These are phyloP conservation scores for Phyllotreta cruciferae DNA, from an alignment of 2,888 invertebrate species.

Conservation along the genomic window DNA sequence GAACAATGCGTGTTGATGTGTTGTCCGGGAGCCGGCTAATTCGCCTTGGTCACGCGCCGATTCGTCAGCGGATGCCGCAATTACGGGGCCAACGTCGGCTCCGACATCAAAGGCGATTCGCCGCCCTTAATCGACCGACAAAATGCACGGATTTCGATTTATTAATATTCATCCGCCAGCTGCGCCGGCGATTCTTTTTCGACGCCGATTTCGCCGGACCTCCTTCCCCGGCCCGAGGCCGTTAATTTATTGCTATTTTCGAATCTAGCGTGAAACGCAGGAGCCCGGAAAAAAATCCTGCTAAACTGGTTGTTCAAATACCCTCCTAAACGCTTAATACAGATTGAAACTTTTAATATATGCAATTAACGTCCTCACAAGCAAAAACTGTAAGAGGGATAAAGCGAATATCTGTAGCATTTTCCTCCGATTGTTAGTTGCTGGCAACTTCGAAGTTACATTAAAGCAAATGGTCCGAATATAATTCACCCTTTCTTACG, in stretches of 20 bases:
- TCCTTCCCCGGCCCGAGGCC: constrained; percentile 17
- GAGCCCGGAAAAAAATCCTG: background rate
- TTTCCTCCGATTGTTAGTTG: no score
- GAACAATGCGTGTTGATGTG: constrained; percentile 42
- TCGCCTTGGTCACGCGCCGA: constrained; percentile 57
- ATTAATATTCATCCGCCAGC: constrained; percentile 53
- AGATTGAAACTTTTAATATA: no score
- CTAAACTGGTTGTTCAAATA: background rate
- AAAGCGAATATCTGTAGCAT: no score
- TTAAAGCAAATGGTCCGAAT: constrained; percentile 36
- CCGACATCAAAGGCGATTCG: constrained; percentile 47
- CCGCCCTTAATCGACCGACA: constrained; percentile 52
- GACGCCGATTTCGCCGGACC: constrained; percentile 22
- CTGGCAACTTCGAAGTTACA: no score
- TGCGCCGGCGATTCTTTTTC: constrained; percentile 39
- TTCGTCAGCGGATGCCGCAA: constrained; percentile 54
- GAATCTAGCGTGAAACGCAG: background rate
- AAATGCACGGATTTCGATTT: constrained; percentile 50
- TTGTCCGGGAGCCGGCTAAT: constrained; percentile 54
- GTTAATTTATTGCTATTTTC: constrained; percentile 23
- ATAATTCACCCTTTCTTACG: constrained; percentile 42
- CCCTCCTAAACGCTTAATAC: no score
- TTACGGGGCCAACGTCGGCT: constrained; percentile 44
- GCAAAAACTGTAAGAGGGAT: no score
- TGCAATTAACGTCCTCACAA: no score